phyloP scores from a whole-genome alignment of 2,113 vertebrate genomes.

The Bos javanicus region DNA sequence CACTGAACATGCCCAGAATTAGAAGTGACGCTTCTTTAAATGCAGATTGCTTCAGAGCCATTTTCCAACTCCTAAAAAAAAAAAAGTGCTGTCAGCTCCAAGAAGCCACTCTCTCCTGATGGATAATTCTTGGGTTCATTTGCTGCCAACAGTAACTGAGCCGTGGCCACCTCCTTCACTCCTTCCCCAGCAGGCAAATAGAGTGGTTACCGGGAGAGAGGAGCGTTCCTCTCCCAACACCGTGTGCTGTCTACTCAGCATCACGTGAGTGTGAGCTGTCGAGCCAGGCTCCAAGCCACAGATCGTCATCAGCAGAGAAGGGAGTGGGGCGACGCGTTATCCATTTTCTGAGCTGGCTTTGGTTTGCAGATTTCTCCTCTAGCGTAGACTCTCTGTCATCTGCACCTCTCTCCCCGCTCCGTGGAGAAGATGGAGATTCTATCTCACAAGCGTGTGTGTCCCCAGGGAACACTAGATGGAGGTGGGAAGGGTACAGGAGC shows the following conservation, averaged over 20 bases:
- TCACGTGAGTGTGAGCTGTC: background rate
- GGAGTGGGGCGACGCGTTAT: fast-evolving
- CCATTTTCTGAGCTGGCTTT: background rate
- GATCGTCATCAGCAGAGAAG: background rate
- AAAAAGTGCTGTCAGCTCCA: background rate
- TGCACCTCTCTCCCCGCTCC: background rate
- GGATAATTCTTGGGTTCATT: background rate
- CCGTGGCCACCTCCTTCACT: background rate
- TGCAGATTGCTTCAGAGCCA: background rate
- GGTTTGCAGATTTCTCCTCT: background rate
- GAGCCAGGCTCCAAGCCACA: background rate
- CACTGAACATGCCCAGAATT: background rate
- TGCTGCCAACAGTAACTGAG: background rate
- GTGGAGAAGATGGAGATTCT: fast-evolving
- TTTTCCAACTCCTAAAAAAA: background rate
- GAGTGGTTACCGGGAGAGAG: background rate
- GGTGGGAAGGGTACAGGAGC: background rate
- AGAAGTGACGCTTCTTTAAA: constrained; percentile 5
- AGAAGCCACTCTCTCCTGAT: background rate
- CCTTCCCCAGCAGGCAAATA: background rate
- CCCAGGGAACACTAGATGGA: background rate
- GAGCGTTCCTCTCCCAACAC: fast-evolving
- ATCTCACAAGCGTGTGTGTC: no score
- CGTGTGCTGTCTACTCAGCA: background rate
- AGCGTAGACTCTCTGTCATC: background rate